Percentiles rank a stretch among this genome's conserved stretches.
Evolutionary conservation across 2,888 invertebrate species (phyloP).

Genomic region (Drosophila kanekoi): DNA sequence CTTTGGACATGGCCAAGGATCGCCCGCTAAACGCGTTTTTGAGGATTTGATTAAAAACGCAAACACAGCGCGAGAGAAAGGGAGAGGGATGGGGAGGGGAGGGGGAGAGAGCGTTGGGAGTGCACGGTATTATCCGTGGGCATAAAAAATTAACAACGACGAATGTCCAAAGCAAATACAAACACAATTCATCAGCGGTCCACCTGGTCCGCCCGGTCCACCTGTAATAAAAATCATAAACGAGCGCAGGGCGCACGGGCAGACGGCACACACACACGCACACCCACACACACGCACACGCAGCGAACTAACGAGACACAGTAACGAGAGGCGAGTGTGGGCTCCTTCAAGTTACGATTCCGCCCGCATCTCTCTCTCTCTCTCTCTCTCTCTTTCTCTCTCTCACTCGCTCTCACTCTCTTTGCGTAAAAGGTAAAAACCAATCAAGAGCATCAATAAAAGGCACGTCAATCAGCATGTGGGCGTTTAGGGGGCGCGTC

Average conservation of each 20-base stretch:
- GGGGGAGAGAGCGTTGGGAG: too few species aligned
- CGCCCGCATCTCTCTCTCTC: slow-evolving; percentile 62
- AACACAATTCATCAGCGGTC: slow-evolving; percentile 74
- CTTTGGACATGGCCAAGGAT: slow-evolving; percentile 7
- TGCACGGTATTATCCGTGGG: slow-evolving; percentile 41
- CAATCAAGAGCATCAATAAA: slow-evolving; percentile 85
- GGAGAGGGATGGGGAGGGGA: too few species aligned
- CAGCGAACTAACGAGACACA: slow-evolving; percentile 79
- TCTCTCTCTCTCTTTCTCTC: slow-evolving; percentile 4
- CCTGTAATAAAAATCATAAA: slow-evolving; percentile 83
- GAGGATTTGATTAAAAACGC: slow-evolving; percentile 82
- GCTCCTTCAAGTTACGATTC: slow-evolving; percentile 1
- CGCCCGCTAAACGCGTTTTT: slow-evolving; percentile 41
- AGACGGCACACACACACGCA: background rate
- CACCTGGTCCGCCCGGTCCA: slow-evolving; percentile 29
- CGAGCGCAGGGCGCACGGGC: background rate
- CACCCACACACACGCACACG: slow-evolving; percentile 59
- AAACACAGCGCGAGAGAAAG: slow-evolving; percentile 59
- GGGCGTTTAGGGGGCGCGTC: slow-evolving; percentile 28
- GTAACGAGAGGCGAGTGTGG: too few species aligned
- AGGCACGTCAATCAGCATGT: slow-evolving; percentile 84
- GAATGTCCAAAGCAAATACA: slow-evolving; percentile 62
- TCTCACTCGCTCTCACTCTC: background rate
- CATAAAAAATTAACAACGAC: slow-evolving; percentile 77
- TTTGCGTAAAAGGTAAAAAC: slow-evolving; percentile 82